phyloP scores from a whole-genome alignment of 2,888 invertebrate genomes.

The Dicyrtoma fusca region DNA sequence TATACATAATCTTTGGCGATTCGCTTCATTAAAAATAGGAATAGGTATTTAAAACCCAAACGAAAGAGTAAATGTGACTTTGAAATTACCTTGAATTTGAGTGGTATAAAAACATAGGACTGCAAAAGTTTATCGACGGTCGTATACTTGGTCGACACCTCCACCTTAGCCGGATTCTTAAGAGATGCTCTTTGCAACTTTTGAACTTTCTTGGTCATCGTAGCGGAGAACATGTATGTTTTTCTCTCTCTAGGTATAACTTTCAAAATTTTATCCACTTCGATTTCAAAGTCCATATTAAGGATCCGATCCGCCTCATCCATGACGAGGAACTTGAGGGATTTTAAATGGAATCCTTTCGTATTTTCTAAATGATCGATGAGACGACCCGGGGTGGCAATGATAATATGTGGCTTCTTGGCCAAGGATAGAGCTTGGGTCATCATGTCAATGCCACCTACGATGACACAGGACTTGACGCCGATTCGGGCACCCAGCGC shows the following conservation, averaged over 20 bases:
- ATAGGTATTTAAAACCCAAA: not conserved
- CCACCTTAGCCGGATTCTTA: slow-evolving; percentile 91
- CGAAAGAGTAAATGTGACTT: not conserved
- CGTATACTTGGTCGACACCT: slow-evolving; percentile 94
- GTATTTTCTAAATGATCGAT: slow-evolving; percentile 97
- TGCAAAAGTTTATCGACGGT: slow-evolving; percentile 97
- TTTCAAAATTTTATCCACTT: slow-evolving; percentile 92
- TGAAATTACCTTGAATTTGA: slow-evolving; percentile 80
- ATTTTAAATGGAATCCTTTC: slow-evolving; percentile 91
- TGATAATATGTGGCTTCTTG: slow-evolving; percentile 95
- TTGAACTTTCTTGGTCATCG: slow-evolving; percentile 97
- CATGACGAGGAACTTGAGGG: slow-evolving; percentile 92
- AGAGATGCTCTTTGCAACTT: slow-evolving; percentile 95
- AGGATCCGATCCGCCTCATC: slow-evolving; percentile 99
- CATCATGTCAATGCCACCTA: slow-evolving; percentile 99
- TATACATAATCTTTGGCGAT: too few species aligned
- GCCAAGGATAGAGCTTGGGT: slow-evolving; percentile 87
- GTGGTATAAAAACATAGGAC: slow-evolving; percentile 91
- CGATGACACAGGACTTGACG: slow-evolving; percentile 93
- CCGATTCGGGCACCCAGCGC: slow-evolving; percentile 91
- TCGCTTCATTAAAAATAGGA: too few species aligned
- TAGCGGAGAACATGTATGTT: slow-evolving; percentile 96
- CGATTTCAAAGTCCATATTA: slow-evolving; percentile 98
- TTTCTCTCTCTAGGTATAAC: slow-evolving; percentile 87
- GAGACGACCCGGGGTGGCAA: slow-evolving; percentile 94